Evolutionary conservation across 2,113 vertebrate genomes (phyloP).

Genomic region (Thymallus thymallus): DNA sequence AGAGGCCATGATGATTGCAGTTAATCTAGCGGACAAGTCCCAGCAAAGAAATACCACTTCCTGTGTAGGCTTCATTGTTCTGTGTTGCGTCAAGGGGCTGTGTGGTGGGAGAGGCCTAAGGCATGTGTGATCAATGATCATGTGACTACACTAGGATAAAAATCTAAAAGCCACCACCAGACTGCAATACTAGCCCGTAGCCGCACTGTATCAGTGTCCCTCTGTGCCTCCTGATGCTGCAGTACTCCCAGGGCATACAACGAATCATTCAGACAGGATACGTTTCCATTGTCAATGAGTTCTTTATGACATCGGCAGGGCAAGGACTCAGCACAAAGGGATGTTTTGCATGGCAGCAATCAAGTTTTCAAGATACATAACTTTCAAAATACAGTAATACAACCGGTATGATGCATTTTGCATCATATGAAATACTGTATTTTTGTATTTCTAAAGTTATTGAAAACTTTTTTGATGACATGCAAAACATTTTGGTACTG

Average conservation of each 20-base stretch:
- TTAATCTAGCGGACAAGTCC: constrained; percentile 4
- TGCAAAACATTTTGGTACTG: too few relatives aligned
- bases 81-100: background rate
- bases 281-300: constrained; percentile 22
- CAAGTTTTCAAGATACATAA: too few relatives aligned
- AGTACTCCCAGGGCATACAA: background rate
- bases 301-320: constrained; percentile 8
- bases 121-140: too few relatives aligned
- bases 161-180: background rate
- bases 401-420: too few relatives aligned
- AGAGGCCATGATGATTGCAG: too few relatives aligned
- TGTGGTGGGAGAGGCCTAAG: constrained; percentile 10
- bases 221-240: background rate
- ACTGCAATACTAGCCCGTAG: background rate
- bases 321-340: constrained; percentile 23
- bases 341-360: background rate
- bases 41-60: background rate
- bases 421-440: constrained; percentile 2
- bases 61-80: background rate
- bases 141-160: too few relatives aligned
- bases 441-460: too few relatives aligned
- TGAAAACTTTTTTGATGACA: too few relatives aligned
- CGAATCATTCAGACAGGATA: constrained; percentile 46
- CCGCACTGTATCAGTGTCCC: background rate
- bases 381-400: too few relatives aligned